Evolutionary conservation across 1,140 invertebrate genomes (phyloP).

Genomic region (Heterodera carotae): DNA sequence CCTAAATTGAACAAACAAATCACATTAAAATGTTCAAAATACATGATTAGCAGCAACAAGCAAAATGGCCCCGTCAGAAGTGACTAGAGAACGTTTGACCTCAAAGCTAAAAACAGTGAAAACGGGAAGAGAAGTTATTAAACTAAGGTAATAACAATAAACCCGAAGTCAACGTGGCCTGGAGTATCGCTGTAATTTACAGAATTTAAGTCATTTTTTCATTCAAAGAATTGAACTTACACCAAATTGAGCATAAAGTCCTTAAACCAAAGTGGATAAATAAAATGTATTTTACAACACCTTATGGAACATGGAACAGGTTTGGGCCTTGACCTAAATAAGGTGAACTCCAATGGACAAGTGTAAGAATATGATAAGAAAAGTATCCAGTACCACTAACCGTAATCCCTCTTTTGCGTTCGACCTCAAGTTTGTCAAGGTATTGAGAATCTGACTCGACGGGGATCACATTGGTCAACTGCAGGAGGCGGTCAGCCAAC

Average conservation of each 20-base stretch:
- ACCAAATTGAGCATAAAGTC: slow-evolving; percentile 34
- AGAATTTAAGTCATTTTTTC: slow-evolving; percentile 66
- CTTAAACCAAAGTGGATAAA: background rate
- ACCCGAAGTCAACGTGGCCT: slow-evolving; percentile 89
- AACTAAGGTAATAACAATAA: background rate
- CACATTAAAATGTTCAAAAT: slow-evolving; percentile 45
- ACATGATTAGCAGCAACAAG: slow-evolving; percentile 90
- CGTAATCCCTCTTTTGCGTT: slow-evolving; percentile 88
- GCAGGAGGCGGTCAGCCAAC: slow-evolving; percentile 85
- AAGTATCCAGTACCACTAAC: slow-evolving; percentile 63
- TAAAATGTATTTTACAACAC: slow-evolving; percentile 31
- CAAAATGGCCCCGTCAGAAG: slow-evolving; percentile 90
- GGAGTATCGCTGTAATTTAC: slow-evolving; percentile 97
- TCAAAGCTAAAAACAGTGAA: slow-evolving; percentile 75
- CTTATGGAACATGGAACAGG: slow-evolving; percentile 81
- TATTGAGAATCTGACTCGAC: slow-evolving; percentile 73
- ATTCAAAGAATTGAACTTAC: background rate
- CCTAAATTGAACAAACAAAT: slow-evolving; percentile 66
- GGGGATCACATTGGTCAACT: slow-evolving; percentile 73
- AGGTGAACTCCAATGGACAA: background rate
- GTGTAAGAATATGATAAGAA: too few species aligned
- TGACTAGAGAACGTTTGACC: slow-evolving; percentile 80
- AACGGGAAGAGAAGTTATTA: too few species aligned
- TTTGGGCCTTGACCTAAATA: slow-evolving; percentile 82
- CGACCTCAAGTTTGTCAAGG: slow-evolving; percentile 79